Conservation (phyloP, 2,888 invertebrate genomes). For the Schizaphis graminum region DNA sequence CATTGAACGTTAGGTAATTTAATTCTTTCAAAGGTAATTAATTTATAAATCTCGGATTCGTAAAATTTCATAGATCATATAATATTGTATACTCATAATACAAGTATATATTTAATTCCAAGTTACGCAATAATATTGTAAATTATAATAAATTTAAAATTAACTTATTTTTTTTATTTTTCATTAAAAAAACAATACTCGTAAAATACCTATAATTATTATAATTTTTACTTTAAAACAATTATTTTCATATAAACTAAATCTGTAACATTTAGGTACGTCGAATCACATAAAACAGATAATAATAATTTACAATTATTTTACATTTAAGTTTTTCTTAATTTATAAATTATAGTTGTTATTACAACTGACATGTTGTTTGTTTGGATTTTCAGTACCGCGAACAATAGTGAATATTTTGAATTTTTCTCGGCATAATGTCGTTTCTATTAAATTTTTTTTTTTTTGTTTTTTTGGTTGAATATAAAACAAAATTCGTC, state of each 20-base stretch:
- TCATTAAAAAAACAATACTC: background rate
- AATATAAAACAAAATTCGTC: slow-evolving; percentile 7
- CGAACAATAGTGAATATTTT: background rate
- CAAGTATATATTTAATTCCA: background rate
- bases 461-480: background rate
- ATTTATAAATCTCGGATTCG: background rate
- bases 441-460: background rate
- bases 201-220: background rate
- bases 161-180: background rate
- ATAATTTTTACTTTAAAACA: too few species aligned
- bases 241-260: background rate
- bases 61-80: background rate
- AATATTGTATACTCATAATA: background rate
- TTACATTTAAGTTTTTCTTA: background rate
- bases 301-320: background rate
- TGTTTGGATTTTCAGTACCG: background rate
- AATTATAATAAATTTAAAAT: background rate
- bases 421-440: background rate
- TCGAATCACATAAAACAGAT: background rate
- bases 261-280: background rate
- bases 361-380: background rate
- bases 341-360: background rate
- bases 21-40: background rate
- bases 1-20: background rate
- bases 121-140: background rate